Conservation (phyloP, 2,797 vertebrate species). For the Lutjanus argentimaculatus region DNA sequence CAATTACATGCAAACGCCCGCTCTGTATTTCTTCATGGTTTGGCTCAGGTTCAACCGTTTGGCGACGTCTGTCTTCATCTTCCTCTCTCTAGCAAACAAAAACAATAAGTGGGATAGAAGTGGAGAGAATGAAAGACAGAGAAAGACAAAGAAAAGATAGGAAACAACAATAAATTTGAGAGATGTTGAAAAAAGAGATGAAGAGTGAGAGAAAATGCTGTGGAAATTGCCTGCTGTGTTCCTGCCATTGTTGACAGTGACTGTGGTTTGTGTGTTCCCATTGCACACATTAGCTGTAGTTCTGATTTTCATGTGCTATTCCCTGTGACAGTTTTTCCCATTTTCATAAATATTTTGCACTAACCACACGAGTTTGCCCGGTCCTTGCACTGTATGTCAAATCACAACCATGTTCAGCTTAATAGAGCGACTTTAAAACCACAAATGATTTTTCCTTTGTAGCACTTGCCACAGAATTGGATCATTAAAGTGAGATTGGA, state of each 20-base stretch:
- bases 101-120: slow-evolving; percentile 12
- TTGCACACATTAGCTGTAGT: not conserved
- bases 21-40: slow-evolving; percentile 29
- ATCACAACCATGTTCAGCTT: not conserved
- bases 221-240: slow-evolving; percentile 49
- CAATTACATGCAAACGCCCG: not conserved
- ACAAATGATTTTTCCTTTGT: not conserved
- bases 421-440: slow-evolving; percentile 4
- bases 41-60: slow-evolving; percentile 38
- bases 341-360: slow-evolving; percentile 36
- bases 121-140: not conserved
- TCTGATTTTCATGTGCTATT: slow-evolving; percentile 25
- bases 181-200: slow-evolving; percentile 2
- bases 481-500: not conserved
- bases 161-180: slow-evolving; percentile 21
- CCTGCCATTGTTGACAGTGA: slow-evolving; percentile 56
- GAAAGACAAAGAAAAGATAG: not conserved
- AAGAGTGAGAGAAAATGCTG: not conserved
- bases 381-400: not conserved
- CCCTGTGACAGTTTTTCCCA: slow-evolving; percentile 32
- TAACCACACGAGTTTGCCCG: slow-evolving; percentile 8
- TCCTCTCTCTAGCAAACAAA: slow-evolving; percentile 32
- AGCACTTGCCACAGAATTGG: not conserved
- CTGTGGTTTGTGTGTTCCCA: slow-evolving; percentile 23
- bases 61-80: slow-evolving; percentile 29